Evolutionary conservation across 2,888 invertebrate species (phyloP), one percentile per base, ranked within the genome.

Genomic region (Ophioninae sp.): DNA sequence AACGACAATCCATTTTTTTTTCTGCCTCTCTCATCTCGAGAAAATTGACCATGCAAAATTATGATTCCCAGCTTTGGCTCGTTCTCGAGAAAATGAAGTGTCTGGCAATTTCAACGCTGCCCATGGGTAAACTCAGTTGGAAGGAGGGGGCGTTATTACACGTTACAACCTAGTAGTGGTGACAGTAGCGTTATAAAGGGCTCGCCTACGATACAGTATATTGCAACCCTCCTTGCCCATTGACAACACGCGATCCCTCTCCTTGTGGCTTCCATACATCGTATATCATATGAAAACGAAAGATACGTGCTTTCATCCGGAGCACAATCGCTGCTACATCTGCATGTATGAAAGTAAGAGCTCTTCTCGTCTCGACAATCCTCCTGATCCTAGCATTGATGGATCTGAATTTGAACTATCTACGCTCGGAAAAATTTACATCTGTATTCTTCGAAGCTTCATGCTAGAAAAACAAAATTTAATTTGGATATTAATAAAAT

Each of bases 81-180:
- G 83, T 83, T 83, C 77, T 74, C 83, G 83, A 83, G 83, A 68
- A 83, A 83, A 83, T 83, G 81, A 83, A 83, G 83, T 83, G 80
- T 80, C 78, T 83, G 83, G 83, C 83, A 83, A 83, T 83, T 83
- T 83, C 80, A 80, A 83, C 83, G 77, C 73, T 83, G 69, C 77
- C 80, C 80, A 80, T 80, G 80, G 74, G 81, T 81, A 83, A 83
- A 80, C 83, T 80, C 77, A 69, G 83, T 80, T 73, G 77, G 80
- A 78, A 77, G 83, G 80, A 80, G 50, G 77, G 78, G 80, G 81
- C 41, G 41, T 41, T 41, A 83, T 83, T 83, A 83, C 83, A 81
- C 80, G 83, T 83, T 83, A 83, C 83, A 83, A 80, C 77, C 69
- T 64, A 69, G 77, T 68, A 69, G 80, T 77, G 83, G 80, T 83